Percentiles rank a stretch among this genome's conserved stretches.
Evolutionary conservation across 2,888 invertebrate species (phyloP).

Genomic region (Stenolophus ochropezus): DNA sequence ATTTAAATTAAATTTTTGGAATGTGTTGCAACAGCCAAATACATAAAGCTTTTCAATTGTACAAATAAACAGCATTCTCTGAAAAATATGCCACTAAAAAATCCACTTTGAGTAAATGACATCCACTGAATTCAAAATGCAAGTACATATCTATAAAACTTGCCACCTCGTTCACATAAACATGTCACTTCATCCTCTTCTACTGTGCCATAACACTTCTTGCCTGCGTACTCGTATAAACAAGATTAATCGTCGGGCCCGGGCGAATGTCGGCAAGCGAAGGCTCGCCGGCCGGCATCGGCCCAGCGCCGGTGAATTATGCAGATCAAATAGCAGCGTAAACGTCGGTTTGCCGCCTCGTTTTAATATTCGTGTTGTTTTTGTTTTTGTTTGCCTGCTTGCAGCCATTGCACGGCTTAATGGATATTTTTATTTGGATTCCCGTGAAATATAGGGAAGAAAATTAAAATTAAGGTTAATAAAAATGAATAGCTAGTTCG

Average conservation of each 20-base stretch:
- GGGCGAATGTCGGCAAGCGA: background rate
- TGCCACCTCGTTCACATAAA: too few relatives aligned
- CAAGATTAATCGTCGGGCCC: background rate
- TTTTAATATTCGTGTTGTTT: background rate
- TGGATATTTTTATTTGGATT: conserved; percentile 18
- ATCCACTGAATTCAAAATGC: too few relatives aligned
- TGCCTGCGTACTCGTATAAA: conserved; percentile 2
- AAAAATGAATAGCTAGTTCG: background rate
- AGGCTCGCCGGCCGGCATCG: background rate
- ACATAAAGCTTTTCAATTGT: too few relatives aligned
- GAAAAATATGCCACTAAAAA: too few relatives aligned
- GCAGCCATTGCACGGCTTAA: background rate
- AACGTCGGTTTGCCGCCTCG: background rate
- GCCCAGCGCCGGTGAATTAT: background rate
- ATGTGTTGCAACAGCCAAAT: too few relatives aligned
- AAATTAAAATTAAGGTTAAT: conserved; percentile 21
- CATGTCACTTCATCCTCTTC: too few relatives aligned
- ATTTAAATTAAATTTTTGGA: too few relatives aligned
- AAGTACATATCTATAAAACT: too few relatives aligned
- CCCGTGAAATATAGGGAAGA: background rate
- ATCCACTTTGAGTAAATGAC: too few relatives aligned
- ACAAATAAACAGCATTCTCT: too few relatives aligned
- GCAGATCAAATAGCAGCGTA: conserved; percentile 16
- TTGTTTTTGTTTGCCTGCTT: background rate
- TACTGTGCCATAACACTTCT: conserved; percentile 1